A percentile compares a stretch with the other conserved stretches of the same genome.
phyloP scores from a whole-genome alignment of 2,113 vertebrate genomes.

The Numida meleagris region DNA sequence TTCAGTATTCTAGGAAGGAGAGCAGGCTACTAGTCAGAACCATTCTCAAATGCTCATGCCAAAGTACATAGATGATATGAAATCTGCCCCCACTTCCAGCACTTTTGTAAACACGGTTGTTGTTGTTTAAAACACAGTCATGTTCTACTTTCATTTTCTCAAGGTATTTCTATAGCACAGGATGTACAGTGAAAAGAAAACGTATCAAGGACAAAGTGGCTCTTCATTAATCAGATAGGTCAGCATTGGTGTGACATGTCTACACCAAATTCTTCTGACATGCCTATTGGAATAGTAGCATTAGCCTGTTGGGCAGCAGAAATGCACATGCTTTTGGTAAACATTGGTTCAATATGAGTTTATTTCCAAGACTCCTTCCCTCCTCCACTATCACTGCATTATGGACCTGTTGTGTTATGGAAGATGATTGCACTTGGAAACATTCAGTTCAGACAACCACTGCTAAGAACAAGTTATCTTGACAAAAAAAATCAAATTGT shows the following conservation, averaged over 20 bases:
- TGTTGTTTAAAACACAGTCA: neutral
- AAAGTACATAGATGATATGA: neutral
- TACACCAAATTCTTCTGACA: rapidly evolving
- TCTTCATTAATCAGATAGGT: neutral
- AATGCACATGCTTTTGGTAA: rapidly evolving
- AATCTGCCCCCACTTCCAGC: neutral
- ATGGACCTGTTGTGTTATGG: neutral
- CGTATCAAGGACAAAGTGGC: neutral
- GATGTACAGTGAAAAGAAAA: neutral
- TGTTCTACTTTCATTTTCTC: neutral
- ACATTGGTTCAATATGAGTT: neutral
- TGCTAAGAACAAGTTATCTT: neutral
- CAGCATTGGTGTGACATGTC: rapidly evolving
- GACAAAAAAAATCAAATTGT: neutral
- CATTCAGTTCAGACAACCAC: neutral
- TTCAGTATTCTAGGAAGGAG: neutral
- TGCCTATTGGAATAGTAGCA: neutral
- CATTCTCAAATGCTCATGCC: neutral
- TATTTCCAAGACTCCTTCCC: neutral
- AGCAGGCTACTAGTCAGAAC: neutral
- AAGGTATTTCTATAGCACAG: neutral
- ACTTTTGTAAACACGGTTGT: neutral
- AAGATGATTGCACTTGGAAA: neutral
- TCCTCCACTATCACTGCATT: neutral
- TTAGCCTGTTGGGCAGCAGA: neutral